Conservation (phyloP, 37 sponge, comb jelly and placozoan species). For the Spongilla lacustris region DNA sequence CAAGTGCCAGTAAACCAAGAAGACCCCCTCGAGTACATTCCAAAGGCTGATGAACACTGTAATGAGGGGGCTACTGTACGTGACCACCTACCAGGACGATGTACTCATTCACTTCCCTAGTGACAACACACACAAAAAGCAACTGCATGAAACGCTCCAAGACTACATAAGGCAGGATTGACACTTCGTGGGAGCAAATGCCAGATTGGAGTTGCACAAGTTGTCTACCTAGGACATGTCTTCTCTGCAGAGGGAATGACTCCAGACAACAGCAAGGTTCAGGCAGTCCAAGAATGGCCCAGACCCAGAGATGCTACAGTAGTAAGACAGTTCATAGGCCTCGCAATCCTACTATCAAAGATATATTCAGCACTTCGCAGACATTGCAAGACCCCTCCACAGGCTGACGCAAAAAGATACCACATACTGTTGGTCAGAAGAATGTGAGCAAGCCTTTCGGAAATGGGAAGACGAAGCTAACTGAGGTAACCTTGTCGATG, state of each 20-base stretch:
- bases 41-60: constrained; percentile 64
- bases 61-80: too few species aligned
- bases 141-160: constrained; percentile 62
- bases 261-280: constrained; percentile 53
- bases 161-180: constrained; percentile 52
- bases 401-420: constrained; percentile 44
- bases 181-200: constrained; percentile 65
- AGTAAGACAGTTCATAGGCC: constrained; percentile 57
- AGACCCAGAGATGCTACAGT: constrained; percentile 16
- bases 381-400: constrained; percentile 61
- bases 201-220: constrained; percentile 41
- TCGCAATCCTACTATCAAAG: constrained; percentile 68
- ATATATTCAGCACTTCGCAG: constrained; percentile 57
- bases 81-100: constrained; percentile 57
- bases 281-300: constrained; percentile 52
- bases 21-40: constrained; percentile 62
- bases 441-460: constrained; percentile 35
- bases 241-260: constrained; percentile 56
- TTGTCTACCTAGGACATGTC: constrained; percentile 57
- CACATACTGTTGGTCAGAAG: constrained; percentile 27
- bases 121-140: constrained; percentile 12
- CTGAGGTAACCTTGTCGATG: constrained; percentile 19
- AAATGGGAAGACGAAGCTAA: constrained; percentile 41
- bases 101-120: constrained; percentile 37
- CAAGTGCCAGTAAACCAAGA: constrained; percentile 57